A percentile compares a stretch with the other conserved stretches of the same genome.
phyloP scores from a whole-genome alignment of 2,113 vertebrate genomes.

The Crotophaga sulcirostris region DNA sequence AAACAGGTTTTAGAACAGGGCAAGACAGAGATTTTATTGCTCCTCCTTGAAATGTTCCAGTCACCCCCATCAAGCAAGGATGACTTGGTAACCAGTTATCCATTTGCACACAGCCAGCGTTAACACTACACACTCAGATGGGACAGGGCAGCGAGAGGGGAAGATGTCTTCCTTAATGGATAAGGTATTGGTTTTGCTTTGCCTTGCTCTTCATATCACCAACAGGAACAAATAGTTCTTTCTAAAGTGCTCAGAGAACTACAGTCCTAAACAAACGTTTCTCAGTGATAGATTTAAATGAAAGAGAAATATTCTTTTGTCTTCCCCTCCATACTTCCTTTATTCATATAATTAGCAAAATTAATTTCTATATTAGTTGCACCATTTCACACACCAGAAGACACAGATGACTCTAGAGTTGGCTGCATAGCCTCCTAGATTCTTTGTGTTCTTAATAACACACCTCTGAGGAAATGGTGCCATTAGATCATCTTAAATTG shows the following conservation, averaged over 20 bases:
- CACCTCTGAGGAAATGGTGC: background rate
- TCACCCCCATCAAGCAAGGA: background rate
- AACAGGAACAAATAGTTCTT: conserved; percentile 10
- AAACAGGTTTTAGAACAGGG: background rate
- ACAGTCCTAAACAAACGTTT: conserved; percentile 14
- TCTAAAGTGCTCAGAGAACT: conserved; percentile 8
- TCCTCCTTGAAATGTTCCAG: background rate
- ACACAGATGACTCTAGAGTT: conserved; percentile 9
- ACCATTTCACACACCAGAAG: conserved; percentile 37
- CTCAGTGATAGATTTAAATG: conserved; percentile 39
- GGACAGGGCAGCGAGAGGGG: too few relatives aligned
- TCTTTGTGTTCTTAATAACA: conserved; percentile 38
- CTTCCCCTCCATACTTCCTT: conserved; percentile 11
- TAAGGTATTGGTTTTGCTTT: background rate
- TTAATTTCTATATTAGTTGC: conserved; percentile 33
- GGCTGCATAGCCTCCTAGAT: background rate
- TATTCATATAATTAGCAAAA: conserved; percentile 62
- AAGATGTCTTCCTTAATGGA: background rate
- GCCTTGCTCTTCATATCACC: conserved; percentile 35
- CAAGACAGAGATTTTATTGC: background rate
- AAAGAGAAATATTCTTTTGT: conserved; percentile 47
- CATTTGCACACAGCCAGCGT: background rate
- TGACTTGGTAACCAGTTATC: background rate
- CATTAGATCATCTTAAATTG: conserved; percentile 24
- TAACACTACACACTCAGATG: background rate